Evolutionary conservation across 2,113 vertebrate genomes (phyloP).

Genomic region (Progne subis): DNA sequence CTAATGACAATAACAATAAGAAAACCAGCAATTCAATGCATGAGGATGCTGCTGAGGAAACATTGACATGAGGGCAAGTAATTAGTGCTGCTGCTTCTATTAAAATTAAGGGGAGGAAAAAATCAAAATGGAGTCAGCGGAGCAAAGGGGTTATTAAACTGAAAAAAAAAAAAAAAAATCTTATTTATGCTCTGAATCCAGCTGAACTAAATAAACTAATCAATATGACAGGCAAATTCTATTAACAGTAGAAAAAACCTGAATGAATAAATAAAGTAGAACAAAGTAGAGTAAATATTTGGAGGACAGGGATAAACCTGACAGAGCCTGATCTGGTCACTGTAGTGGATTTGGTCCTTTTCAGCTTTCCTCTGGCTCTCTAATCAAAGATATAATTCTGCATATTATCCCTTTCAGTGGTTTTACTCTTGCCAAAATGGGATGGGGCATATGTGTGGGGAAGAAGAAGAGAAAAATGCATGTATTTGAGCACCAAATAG

Average conservation of each 20-base stretch:
- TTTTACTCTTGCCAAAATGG: background rate
- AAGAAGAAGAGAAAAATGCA: background rate
- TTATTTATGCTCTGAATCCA: constrained; percentile 38
- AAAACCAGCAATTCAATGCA: constrained; percentile 1
- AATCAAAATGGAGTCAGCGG: background rate
- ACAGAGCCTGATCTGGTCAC: background rate
- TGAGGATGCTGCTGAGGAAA: constrained; percentile 23
- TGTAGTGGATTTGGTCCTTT: background rate
- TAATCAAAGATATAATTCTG: background rate
- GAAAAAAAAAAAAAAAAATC: background rate
- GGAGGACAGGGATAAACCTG: background rate
- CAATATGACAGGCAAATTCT: constrained; percentile 49
- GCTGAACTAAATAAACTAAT: constrained; percentile 48
- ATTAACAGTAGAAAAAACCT: background rate
- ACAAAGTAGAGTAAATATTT: constrained; percentile 33
- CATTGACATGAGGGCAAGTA: constrained; percentile 39
- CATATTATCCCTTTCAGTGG: background rate
- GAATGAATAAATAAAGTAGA: background rate
- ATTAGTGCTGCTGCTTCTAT: constrained; percentile 54
- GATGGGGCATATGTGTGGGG: background rate
- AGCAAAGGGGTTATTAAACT: constrained; percentile 46
- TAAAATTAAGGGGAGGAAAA: constrained; percentile 30
- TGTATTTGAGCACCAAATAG: background rate
- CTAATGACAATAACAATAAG: constrained; percentile 39
- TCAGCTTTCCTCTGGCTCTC: background rate